Evolutionary conservation across 2,797 vertebrate genomes (phyloP).

Genomic region (Monodelphis domestica): DNA sequence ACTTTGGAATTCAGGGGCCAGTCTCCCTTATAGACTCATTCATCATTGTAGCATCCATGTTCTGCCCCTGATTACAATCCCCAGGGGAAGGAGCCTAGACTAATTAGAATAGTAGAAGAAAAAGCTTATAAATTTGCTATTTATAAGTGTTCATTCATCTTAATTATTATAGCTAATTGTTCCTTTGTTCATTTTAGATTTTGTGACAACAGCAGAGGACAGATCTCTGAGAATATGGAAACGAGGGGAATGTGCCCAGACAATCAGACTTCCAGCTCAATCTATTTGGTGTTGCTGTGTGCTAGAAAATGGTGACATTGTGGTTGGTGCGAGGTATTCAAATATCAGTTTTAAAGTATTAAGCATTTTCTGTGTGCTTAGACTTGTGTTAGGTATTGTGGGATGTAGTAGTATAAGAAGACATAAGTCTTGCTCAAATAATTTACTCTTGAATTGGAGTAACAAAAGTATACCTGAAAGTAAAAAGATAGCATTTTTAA

Average conservation of each 20-base stretch:
- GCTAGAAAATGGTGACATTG: slow-evolving; percentile 94
- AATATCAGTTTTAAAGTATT: slow-evolving; percentile 40
- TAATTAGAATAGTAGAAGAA: not conserved
- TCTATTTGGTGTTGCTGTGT: slow-evolving; percentile 98
- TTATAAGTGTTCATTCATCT: slow-evolving; percentile 52
- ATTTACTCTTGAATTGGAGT: slow-evolving; percentile 6
- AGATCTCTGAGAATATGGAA: slow-evolving; percentile 95
- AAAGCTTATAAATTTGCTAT: not conserved
- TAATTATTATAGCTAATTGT: slow-evolving; percentile 27
- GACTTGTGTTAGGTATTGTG: not conserved
- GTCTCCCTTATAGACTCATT: not conserved
- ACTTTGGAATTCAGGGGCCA: not conserved
- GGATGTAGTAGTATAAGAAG: not conserved
- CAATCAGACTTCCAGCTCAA: slow-evolving; percentile 95
- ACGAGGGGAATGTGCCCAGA: slow-evolving; percentile 93
- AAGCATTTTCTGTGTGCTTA: not conserved
- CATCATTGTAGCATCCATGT: not conserved
- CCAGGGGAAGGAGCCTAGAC: not conserved
- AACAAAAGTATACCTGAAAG: not conserved
- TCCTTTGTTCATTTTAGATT: slow-evolving; percentile 87
- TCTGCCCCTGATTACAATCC: not conserved
- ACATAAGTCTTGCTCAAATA: not conserved
- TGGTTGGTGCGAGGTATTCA: slow-evolving; percentile 94
- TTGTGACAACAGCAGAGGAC: slow-evolving; percentile 96
- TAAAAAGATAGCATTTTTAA: slow-evolving; percentile 18